Percentiles rank a stretch among this genome's conserved stretches.
These are phyloP conservation scores for Aleiodes sp. DNA, from an alignment of 1,140 invertebrate genomes.

Conservation along the genomic window DNA sequence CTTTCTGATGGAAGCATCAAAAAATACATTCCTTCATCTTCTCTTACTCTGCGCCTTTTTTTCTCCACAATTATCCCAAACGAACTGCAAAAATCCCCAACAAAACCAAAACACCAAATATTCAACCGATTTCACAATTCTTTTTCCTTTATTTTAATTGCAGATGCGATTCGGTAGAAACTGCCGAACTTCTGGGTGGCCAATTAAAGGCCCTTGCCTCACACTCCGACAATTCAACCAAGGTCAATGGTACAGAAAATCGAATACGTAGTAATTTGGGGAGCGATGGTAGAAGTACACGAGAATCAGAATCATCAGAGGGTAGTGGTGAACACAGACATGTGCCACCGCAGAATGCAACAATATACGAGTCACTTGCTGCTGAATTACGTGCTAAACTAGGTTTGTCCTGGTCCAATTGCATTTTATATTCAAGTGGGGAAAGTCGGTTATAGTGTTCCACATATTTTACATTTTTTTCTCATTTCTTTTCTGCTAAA, in stretches of 20 bases:
- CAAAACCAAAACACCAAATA: no score
- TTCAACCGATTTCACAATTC: neutral
- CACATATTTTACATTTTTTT: neutral
- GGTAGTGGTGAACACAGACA: slow-evolving; percentile 73
- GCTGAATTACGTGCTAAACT: slow-evolving; percentile 90
- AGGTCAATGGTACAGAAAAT: slow-evolving; percentile 72
- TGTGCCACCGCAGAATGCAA: slow-evolving; percentile 70
- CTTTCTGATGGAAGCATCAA: neutral
- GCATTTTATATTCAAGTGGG: slow-evolving; percentile 15
- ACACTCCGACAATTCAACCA: slow-evolving; percentile 86
- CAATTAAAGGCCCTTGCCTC: slow-evolving; percentile 86
- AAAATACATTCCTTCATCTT: no score
- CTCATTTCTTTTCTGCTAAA: no score
- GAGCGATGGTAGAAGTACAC: slow-evolving; percentile 77
- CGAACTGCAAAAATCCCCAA: no score
- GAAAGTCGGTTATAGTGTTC: slow-evolving; percentile 5
- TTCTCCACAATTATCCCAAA: neutral
- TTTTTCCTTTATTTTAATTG: neutral
- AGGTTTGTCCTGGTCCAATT: slow-evolving; percentile 53
- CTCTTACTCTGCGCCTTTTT: no score
- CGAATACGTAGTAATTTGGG: slow-evolving; percentile 76
- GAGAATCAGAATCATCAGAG: slow-evolving; percentile 77
- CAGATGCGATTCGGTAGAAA: slow-evolving; percentile 90
- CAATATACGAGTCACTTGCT: slow-evolving; percentile 89
- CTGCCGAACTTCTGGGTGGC: slow-evolving; percentile 83